These are phyloP conservation scores for Columba guinea DNA, from an alignment of 2,797 vertebrate species.

Conservation along the genomic window DNA sequence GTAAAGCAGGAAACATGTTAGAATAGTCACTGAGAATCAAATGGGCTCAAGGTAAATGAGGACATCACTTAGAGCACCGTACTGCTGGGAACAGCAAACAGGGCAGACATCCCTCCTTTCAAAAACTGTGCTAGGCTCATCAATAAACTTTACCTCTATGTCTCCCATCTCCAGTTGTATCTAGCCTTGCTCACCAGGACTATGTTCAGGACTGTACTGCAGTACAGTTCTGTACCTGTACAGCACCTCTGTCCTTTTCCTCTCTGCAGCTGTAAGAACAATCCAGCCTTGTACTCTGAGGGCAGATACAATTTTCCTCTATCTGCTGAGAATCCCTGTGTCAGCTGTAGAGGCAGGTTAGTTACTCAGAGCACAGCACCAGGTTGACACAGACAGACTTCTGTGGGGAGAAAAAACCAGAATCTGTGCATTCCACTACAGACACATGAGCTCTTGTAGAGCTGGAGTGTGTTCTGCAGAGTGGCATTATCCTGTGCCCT, in stretches of 20 bases:
- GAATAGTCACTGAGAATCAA: neutral
- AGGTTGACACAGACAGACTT: neutral
- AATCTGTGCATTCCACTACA: neutral
- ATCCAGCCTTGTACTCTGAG: neutral
- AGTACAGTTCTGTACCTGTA: neutral
- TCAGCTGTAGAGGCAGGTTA: neutral
- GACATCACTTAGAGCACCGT: neutral
- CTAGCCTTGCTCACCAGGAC: neutral
- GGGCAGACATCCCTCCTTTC: neutral
- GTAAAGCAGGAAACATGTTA: neutral
- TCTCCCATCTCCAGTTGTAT: neutral
- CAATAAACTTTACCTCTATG: neutral
- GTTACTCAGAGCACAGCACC: neutral
- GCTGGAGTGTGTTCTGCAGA: neutral
- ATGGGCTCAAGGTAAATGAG: neutral
- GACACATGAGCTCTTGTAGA: fast-evolving
- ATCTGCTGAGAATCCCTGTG: neutral
- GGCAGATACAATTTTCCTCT: neutral
- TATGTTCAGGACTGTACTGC: neutral
- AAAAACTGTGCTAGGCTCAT: neutral
- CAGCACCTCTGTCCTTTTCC: neutral
- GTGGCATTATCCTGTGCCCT: neutral
- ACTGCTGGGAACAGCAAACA: neutral
- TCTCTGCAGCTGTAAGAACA: neutral
- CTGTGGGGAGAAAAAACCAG: neutral